Base-by-base conservation (phyloP, 2,888 invertebrate species). In the Herminia tarsipennalis region DNA sequence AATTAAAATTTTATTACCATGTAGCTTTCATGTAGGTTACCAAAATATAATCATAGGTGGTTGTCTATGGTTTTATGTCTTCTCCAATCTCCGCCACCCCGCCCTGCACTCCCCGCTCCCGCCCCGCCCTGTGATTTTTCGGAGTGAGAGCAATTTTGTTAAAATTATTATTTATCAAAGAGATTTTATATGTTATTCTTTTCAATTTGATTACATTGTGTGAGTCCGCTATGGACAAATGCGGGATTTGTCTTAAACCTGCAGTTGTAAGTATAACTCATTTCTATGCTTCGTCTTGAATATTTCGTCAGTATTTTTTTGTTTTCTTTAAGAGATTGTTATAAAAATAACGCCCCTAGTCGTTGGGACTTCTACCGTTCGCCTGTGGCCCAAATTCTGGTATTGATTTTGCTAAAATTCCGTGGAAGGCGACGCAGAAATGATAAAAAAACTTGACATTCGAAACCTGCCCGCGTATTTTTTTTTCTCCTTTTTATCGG, bases 381-480 rank as follows among this genome's bases (percentile, higher is more conserved):
- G 40, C 42, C 43, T 20, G 49, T 50, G 40, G 9, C 18, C 30
- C 33, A 28, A 51, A 47, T 30, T 40, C 33, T 51, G 48, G 41
- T 49, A 50, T 57, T 48, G 44, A 64, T 43, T 60, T 43, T 39
- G 56, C 45, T 53, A 41, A 45, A 57, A 42, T 44, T 46, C 36
- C 42, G 54, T 53, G 51, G 44, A 50, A 51, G 45, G 48, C 60
- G 54, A 53, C 51, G 64, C 58, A 64, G 62, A 68, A 73, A 70
- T 71, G 70, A 77, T 77, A 78, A 83, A 87, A 81, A 82, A 81
- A 78, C 78, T 75, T 60, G 66, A 83, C 78, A 81, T 84, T 83
- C 81, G 81, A 86, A 89, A 89, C 88, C 87, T 83, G 88, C 88
- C 87, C 86, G 89, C 87, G 81, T 82, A 83, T 86, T 88, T 89